Conservation (phyloP, 2,888 invertebrate genomes). For the Gastrophysa polygoni region DNA sequence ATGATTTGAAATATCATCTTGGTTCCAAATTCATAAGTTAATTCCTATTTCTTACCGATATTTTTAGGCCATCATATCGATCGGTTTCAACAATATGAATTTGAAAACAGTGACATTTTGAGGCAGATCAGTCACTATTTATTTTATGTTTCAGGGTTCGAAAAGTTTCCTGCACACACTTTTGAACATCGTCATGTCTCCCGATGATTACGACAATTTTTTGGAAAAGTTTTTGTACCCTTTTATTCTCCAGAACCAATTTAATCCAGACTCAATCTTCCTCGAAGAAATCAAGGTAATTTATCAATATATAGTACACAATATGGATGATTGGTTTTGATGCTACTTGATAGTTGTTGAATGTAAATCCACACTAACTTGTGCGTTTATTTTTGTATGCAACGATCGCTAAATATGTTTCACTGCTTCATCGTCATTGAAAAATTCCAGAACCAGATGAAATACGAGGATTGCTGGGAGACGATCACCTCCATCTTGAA, state of each 20-base stretch:
- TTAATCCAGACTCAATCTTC: conserved; percentile 57
- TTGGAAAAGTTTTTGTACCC: conserved; percentile 54
- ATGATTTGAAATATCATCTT: no score
- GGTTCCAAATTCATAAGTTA: no score
- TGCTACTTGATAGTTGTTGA: no score
- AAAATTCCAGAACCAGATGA: conserved; percentile 40
- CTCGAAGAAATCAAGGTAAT: conserved; percentile 56
- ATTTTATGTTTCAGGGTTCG: conserved; percentile 46
- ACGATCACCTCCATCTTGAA: conserved; percentile 43
- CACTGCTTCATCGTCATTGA: background rate
- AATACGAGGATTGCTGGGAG: conserved; percentile 46
- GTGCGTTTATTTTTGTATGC: no score
- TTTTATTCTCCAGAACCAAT: conserved; percentile 55
- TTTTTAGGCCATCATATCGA: no score
- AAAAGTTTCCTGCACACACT: conserved; percentile 42
- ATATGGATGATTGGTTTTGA: background rate
- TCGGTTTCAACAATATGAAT: no score
- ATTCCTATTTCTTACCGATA: no score
- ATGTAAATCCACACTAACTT: no score
- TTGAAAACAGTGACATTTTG: no score
- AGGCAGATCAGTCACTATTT: no score
- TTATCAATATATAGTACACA: no score
- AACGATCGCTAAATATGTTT: no score
- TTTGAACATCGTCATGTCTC: conserved; percentile 38
- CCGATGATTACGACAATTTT: conserved; percentile 49